phyloP scores from a whole-genome alignment of 2,113 vertebrate species.

The Sus scrofa region DNA sequence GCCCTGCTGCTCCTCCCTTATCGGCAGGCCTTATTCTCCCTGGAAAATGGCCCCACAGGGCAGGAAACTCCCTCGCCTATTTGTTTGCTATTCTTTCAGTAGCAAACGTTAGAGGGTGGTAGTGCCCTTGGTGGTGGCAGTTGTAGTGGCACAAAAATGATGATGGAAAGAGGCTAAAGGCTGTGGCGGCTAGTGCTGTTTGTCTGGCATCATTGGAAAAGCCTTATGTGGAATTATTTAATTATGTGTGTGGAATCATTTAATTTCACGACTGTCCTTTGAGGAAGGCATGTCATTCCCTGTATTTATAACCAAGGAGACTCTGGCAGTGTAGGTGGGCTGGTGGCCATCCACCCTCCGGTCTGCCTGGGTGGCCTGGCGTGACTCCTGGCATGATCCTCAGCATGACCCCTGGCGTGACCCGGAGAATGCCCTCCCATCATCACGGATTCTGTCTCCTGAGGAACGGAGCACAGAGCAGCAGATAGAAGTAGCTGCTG shows the following conservation, averaged over 20 bases:
- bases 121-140: rapidly evolving
- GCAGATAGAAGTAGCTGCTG: neutral
- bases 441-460: neutral
- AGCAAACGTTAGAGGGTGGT: neutral
- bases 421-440: no score
- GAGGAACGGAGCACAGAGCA: neutral
- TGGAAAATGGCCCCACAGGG: neutral
- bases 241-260: neutral
- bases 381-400: neutral
- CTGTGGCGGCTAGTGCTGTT: neutral
- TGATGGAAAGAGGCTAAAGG: neutral
- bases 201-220: neutral
- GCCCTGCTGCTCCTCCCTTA: neutral
- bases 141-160: neutral
- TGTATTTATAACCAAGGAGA: neutral
- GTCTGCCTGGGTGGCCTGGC: neutral
- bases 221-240: neutral
- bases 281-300: neutral
- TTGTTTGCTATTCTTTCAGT: neutral
- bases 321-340: neutral
- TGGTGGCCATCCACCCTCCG: neutral
- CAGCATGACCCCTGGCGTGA: neutral
- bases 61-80: no score
- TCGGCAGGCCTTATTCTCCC: neutral
- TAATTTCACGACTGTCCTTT: neutral